These are phyloP conservation scores for Hyphantria cunea DNA, from an alignment of 1,140 invertebrate genomes.

Conservation along the genomic window DNA sequence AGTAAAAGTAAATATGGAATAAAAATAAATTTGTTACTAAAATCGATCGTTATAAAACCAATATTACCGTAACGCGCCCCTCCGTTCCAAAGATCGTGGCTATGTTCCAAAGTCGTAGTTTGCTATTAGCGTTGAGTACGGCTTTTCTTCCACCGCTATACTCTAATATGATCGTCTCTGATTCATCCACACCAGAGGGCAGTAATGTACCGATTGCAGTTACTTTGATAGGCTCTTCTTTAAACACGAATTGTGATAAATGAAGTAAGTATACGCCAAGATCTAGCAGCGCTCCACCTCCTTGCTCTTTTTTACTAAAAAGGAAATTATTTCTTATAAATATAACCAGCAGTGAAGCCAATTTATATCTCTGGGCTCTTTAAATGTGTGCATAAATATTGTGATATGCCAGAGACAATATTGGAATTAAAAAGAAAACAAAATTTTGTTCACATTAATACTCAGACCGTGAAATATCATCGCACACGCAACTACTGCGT, in stretches of 20 bases:
- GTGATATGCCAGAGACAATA: no score
- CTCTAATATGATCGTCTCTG: slow-evolving; percentile 83
- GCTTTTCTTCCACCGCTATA: slow-evolving; percentile 85
- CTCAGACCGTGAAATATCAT: no score
- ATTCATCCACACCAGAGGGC: slow-evolving; percentile 86
- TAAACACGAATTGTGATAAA: slow-evolving; percentile 86
- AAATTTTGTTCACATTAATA: no score
- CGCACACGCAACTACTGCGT: no score
- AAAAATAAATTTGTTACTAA: no score
- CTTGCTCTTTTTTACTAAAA: slow-evolving; percentile 84
- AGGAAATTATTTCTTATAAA: background rate
- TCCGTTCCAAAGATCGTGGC: slow-evolving; percentile 53
- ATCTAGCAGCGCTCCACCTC: slow-evolving; percentile 91
- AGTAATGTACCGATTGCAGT: slow-evolving; percentile 86
- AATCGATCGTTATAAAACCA: background rate
- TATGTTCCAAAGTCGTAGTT: slow-evolving; percentile 81
- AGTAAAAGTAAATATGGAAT: no score
- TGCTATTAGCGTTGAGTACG: slow-evolving; percentile 81
- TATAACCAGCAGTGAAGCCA: no score
- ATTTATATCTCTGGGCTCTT: no score
- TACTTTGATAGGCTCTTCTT: slow-evolving; percentile 84
- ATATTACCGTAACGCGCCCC: slow-evolving; percentile 53
- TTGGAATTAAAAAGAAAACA: no score
- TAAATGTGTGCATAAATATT: no score
- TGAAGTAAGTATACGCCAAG: slow-evolving; percentile 93